Evolutionary conservation across 2,113 vertebrate species (phyloP), one percentile per base, ranked within the genome.

Genomic region (Limanda limanda): DNA sequence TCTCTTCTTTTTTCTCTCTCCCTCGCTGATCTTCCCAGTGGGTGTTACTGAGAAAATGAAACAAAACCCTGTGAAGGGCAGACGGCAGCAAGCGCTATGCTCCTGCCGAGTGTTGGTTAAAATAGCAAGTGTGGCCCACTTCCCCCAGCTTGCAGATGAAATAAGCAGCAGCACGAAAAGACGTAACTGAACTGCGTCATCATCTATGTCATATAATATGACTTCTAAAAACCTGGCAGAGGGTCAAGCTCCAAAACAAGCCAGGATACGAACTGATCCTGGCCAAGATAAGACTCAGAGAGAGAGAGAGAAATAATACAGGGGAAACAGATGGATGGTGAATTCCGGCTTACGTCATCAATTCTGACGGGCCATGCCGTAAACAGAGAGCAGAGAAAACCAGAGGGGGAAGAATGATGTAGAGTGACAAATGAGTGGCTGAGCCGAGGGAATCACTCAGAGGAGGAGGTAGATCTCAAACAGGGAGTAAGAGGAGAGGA

Each of bases 261-360:
- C 47, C 1, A 0, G 45, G 51, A 62, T 56, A 13, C n/a, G 69
- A 64, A 55, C 24, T 45, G 63, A 81, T 48, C 18, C 72, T 67
- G 47, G 56, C 1, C 58, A 1, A 12, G 56, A 54, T 5, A 56
- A 5, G 51, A 52, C 20, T 48, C 20, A 21, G 3, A 63, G 24
- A 13, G 21, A 67, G 55, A 70, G 74, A 74, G 69, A 63, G 3
- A 42, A 80, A 78, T 45, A 74, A 37, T 42, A 23, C 4, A 70
- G 18, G 59, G 71, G 71, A 83, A 82, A 85, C 68, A 86, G 78
- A 90, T 70, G 70, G 82, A 89, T 81, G 63, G 64, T 71, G 57
- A 65, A 77, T 74, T 87, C 69, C 82, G 82, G 85, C 85, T 59
- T 81, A 59, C 0, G 74, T 91, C 92, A 90, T 88, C 92, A 83